Conservation (phyloP, 2,113 vertebrate genomes). For the Gorsachius goisagi region DNA sequence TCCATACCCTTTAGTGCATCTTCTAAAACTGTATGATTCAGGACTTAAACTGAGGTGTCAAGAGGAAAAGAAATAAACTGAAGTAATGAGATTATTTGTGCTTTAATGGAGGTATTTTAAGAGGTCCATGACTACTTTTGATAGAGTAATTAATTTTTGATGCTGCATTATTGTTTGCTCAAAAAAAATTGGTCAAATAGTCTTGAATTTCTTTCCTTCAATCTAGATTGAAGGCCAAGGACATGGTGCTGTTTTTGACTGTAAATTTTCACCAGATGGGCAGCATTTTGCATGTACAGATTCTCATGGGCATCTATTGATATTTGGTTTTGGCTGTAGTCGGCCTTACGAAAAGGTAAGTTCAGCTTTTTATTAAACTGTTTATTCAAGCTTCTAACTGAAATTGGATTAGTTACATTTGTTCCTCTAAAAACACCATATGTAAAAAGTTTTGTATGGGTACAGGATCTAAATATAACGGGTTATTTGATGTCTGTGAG, state of each 20-base stretch:
- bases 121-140: background rate
- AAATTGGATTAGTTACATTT: background rate
- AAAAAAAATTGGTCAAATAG: background rate
- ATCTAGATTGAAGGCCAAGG: slow-evolving; percentile 95
- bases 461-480: background rate
- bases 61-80: background rate
- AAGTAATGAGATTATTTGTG: background rate
- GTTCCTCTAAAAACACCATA: background rate
- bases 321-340: slow-evolving; percentile 95
- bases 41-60: background rate
- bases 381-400: background rate
- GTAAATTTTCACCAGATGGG: slow-evolving; percentile 95
- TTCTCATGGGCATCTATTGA: slow-evolving; percentile 93
- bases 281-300: slow-evolving; percentile 96
- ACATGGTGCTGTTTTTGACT: slow-evolving; percentile 96
- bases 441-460: background rate
- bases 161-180: background rate
- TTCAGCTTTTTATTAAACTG: background rate
- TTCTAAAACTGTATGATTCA: background rate
- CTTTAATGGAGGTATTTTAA: background rate
- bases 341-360: slow-evolving; percentile 92
- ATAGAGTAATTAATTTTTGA: background rate
- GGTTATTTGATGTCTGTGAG: background rate
- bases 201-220: background rate
- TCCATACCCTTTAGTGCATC: background rate